These are phyloP conservation scores for Odontomyia ornata DNA, from an alignment of 2,888 invertebrate species.

Conservation along the genomic window DNA sequence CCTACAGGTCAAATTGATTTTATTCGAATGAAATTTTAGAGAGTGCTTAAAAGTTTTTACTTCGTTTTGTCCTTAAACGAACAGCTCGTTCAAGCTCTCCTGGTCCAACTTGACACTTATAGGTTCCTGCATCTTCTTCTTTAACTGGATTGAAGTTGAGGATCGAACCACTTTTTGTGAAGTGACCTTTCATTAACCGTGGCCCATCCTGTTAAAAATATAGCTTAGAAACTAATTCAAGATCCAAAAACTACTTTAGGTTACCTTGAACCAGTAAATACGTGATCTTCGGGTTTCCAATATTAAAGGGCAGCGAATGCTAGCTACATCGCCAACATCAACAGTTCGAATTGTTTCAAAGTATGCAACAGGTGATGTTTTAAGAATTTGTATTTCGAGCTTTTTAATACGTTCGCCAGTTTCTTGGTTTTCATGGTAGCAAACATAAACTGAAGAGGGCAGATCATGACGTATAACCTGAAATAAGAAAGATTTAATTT, in stretches of 20 bases:
- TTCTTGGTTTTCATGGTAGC: background rate
- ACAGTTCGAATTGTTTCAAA: background rate
- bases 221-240: background rate
- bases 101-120: conserved; percentile 7
- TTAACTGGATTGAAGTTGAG: background rate
- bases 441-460: conserved; percentile 5
- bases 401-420: background rate
- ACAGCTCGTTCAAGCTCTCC: background rate
- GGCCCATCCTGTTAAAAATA: background rate
- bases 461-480: conserved; percentile 1
- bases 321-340: background rate
- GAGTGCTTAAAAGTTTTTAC: too few species aligned
- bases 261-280: conserved; percentile 20
- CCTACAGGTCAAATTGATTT: conserved; percentile 51
- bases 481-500: background rate
- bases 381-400: conserved; percentile 12
- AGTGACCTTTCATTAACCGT: background rate
- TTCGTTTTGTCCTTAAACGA: background rate
- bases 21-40: too few species aligned
- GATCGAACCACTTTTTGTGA: background rate
- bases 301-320: background rate
- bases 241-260: too few species aligned
- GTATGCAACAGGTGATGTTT: background rate
- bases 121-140: conserved; percentile 14
- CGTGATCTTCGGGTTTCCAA: background rate